Conservation (phyloP, 2,888 invertebrate genomes). For the Rhodophaea formosa region DNA sequence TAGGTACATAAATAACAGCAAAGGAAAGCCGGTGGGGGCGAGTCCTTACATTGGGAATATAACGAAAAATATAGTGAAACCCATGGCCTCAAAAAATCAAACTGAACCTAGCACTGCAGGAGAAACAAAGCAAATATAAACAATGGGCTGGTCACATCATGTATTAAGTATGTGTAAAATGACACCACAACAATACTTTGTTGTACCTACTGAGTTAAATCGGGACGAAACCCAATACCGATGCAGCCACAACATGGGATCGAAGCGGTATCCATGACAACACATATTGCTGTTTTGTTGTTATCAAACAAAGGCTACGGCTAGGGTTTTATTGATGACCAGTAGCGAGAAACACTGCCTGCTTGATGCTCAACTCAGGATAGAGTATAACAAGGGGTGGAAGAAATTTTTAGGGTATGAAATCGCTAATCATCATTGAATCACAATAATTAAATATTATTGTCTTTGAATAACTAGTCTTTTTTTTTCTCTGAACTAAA, state of each 20-base stretch:
- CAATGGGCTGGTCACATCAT: neutral
- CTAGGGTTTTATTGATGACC: neutral
- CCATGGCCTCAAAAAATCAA: too few relatives aligned
- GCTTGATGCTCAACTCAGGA: neutral
- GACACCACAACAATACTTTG: conserved; percentile 6
- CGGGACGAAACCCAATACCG: conserved; percentile 9
- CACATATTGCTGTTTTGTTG: conserved; percentile 27
- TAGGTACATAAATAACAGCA: too few relatives aligned
- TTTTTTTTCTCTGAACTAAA: too few relatives aligned
- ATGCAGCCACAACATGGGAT: conserved; percentile 23
- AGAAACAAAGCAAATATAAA: neutral
- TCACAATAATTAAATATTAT: too few relatives aligned
- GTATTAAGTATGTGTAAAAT: neutral
- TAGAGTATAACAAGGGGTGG: too few relatives aligned
- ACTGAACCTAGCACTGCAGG: neutral
- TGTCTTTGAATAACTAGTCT: too few relatives aligned
- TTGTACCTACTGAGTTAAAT: neutral
- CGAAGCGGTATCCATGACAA: conserved; percentile 45
- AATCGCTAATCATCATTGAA: too few relatives aligned
- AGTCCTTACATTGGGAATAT: too few relatives aligned
- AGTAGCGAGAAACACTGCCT: neutral
- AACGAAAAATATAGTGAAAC: too few relatives aligned
- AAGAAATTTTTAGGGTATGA: too few relatives aligned
- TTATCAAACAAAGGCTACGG: conserved; percentile 48
- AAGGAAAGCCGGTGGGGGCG: too few relatives aligned